phyloP scores from a whole-genome alignment of 2,888 invertebrate species.

The Rotaria magnacalcarata region DNA sequence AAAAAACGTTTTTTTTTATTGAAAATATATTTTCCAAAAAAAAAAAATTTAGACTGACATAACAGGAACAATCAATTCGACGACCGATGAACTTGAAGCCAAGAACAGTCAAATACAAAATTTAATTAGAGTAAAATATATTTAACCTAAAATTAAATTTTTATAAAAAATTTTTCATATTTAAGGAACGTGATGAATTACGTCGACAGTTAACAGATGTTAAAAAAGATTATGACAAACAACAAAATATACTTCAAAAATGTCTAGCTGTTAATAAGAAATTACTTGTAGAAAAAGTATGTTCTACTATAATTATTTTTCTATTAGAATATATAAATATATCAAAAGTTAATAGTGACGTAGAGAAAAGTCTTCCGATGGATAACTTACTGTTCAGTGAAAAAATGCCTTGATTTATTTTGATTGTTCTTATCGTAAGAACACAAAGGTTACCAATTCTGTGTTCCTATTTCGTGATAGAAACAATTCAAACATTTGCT shows the following conservation, averaged over 20 bases:
- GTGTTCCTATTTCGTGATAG: too few relatives aligned
- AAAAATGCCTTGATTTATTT: too few relatives aligned
- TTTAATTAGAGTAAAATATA: neutral
- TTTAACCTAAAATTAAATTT: too few relatives aligned
- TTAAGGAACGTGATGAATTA: conserved; percentile 43
- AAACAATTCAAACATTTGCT: too few relatives aligned
- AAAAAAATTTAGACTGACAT: neutral
- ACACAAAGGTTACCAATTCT: too few relatives aligned
- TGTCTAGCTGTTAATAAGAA: conserved; percentile 46
- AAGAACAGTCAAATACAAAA: conserved; percentile 37
- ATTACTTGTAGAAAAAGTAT: conserved; percentile 43
- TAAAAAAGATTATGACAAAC: conserved; percentile 43
- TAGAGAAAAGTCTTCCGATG: too few relatives aligned
- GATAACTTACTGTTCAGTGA: too few relatives aligned
- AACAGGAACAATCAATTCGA: neutral
- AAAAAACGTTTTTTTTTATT: neutral
- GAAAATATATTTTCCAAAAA: too few relatives aligned
- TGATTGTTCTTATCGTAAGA: too few relatives aligned
- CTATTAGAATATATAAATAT: too few relatives aligned
- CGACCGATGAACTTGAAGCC: neutral
- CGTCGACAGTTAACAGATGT: conserved; percentile 39
- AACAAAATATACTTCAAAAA: conserved; percentile 42
- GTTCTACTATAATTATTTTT: neutral
- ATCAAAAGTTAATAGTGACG: too few relatives aligned
- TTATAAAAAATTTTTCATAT: too few relatives aligned